Evolutionary conservation across 2,888 invertebrate species (phyloP).

Genomic region (Lasius fuliginosus): DNA sequence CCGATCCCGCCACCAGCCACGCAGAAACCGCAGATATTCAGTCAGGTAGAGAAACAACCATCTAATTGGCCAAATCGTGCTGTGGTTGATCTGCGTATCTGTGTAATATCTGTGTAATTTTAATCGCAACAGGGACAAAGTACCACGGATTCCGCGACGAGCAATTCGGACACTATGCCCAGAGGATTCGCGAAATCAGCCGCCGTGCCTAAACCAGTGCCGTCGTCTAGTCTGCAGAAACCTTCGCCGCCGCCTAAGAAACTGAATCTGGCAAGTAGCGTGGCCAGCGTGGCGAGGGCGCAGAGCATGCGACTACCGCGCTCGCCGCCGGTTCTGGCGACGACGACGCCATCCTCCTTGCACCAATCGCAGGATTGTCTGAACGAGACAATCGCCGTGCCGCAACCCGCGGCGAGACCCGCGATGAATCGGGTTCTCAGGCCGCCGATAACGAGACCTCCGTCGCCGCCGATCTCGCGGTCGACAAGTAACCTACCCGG

Average conservation of each 20-base stretch:
- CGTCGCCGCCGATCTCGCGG: slow-evolving; percentile 87
- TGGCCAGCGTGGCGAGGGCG: slow-evolving; percentile 89
- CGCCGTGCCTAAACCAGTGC: slow-evolving; percentile 91
- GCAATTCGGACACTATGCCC: slow-evolving; percentile 84
- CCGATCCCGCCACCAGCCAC: slow-evolving; percentile 91
- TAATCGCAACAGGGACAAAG: slow-evolving; percentile 72
- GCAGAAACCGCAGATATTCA: slow-evolving; percentile 90
- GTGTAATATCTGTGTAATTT: slow-evolving; percentile 75
- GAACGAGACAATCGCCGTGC: slow-evolving; percentile 78
- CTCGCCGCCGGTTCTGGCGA: slow-evolving; percentile 88
- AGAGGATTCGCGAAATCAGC: slow-evolving; percentile 91
- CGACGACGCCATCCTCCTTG: slow-evolving; percentile 86
- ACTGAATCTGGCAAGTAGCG: slow-evolving; percentile 85
- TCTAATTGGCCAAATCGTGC: slow-evolving; percentile 78
- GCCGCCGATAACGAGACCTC: slow-evolving; percentile 88
- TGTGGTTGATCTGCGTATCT: not conserved
- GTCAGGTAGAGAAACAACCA: slow-evolving; percentile 77
- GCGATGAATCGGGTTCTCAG: slow-evolving; percentile 87
- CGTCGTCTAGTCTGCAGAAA: slow-evolving; percentile 75
- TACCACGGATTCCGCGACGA: slow-evolving; percentile 87
- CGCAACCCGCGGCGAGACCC: slow-evolving; percentile 79
- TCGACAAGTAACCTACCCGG: not conserved
- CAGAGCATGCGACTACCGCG: slow-evolving; percentile 95
- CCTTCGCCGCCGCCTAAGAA: slow-evolving; percentile 90
- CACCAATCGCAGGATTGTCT: slow-evolving; percentile 88